Base-by-base conservation (phyloP, 2,888 invertebrate species). In the Drosophila kambysellisi region DNA sequence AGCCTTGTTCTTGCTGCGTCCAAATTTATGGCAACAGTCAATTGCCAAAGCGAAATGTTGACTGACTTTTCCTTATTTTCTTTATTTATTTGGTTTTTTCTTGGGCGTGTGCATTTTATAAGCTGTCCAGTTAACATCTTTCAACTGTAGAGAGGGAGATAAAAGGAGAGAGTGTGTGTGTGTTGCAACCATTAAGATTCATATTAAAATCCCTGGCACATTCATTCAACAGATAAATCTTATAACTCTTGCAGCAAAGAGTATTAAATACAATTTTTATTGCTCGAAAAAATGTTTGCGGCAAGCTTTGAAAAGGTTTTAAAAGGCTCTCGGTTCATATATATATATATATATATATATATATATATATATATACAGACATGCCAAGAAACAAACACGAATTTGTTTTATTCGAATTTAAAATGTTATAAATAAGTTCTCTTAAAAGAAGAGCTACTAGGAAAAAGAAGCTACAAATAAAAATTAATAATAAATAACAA, bases 11-110 rank as follows among this genome's bases (percentile, higher is more conserved):
- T 57, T 77, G 69, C 30, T 60, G 32, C 15, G 20, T 48, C 82
- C n/a, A 74, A 79, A 89, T 90, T 85, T 90, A 85, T 85, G 90
- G 85, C 88, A 68, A 59, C 68, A n/a, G 48, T 57, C 65, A 66
- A 50, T 57, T 57, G 74, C 57, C 59, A 60, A 59, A 67, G 48
- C 88, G 70, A 76, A 76, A 76, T 74, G 74, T 80, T 57, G 66
- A 57, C 50, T 37, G 39, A 33, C 43, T 52, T 65, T 62, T 56
- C 9, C 39, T 64, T 33, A 15, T 25, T 65, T 59, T 52, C 50
- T 12, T 52, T 56, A 52, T 57, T 51, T 54, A 48, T 54, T 52
- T n/a, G 4, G 2, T 58, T 39, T 17, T 37, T 37, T 25, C 15
- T 60, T 79, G 88, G 90, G 90, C 90, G 90, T 89, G 82, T 83